Evolutionary conservation across 2,797 vertebrate genomes (phyloP).

Genomic region (Jordanella pulchra): DNA sequence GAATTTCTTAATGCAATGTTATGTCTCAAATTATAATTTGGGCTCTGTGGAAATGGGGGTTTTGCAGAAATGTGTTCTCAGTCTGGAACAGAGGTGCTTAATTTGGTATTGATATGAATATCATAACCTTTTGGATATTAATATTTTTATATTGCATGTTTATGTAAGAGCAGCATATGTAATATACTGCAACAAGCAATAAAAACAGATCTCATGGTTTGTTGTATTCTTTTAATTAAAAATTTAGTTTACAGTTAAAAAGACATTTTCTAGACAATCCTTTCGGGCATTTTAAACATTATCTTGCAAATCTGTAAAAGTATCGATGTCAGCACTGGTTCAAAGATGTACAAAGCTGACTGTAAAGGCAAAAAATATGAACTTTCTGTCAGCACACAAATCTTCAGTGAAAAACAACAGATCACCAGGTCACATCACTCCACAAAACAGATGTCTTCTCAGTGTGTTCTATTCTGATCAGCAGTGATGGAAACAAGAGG

Average conservation of each 20-base stretch:
- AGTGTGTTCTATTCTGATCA: neutral
- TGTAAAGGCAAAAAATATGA: neutral
- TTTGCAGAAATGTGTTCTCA: neutral
- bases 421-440: neutral
- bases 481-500: neutral
- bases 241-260: neutral
- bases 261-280: neutral
- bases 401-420: neutral
- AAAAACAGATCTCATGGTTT: neutral
- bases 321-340: neutral
- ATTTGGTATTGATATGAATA: neutral
- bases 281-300: neutral
- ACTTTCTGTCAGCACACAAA: neutral
- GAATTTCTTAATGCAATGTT: conserved; percentile 17
- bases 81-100: neutral
- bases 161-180: neutral
- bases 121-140: neutral
- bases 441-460: neutral
- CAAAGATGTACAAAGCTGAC: neutral
- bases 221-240: neutral
- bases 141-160: neutral
- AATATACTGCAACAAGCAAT: neutral
- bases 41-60: neutral
- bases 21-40: neutral
- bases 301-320: neutral